Evolutionary conservation across 23 tunicate species (phyloP).

Genomic region (Phallusia fumigata): DNA sequence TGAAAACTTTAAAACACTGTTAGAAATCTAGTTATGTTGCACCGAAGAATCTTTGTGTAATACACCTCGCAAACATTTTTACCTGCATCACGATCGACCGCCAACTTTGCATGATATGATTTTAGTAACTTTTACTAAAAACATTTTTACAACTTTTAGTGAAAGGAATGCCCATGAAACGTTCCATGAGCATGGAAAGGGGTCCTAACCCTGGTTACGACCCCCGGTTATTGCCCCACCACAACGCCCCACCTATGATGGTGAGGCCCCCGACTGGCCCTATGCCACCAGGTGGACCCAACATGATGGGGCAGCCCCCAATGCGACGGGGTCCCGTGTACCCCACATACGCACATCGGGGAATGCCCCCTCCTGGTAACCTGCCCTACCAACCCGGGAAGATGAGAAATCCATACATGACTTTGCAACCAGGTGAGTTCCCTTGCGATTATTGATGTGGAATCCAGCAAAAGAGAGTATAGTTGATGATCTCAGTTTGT

Average conservation of each 20-base stretch:
- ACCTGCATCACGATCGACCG: too few species aligned
- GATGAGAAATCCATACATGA: constrained; percentile 3
- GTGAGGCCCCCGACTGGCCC: background rate
- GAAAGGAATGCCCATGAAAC: constrained; percentile 20
- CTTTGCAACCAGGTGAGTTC: background rate
- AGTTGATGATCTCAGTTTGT: too few species aligned
- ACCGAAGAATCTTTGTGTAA: too few species aligned
- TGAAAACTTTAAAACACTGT: too few species aligned
- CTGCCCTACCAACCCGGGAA: constrained; percentile 14
- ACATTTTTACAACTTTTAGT: background rate
- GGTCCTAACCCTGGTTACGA: constrained; percentile 24
- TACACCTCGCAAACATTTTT: too few species aligned
- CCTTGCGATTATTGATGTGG: too few species aligned
- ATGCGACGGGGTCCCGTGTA: background rate
- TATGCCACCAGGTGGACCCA: background rate
- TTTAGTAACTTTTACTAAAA: too few species aligned
- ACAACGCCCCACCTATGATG: background rate
- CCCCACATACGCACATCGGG: background rate
- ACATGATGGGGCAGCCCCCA: constrained; percentile 5
- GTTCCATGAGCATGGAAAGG: constrained; percentile 52
- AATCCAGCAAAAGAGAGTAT: too few species aligned
- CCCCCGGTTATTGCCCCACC: background rate
- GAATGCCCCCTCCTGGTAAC: constrained; percentile 43
- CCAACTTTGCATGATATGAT: too few species aligned
- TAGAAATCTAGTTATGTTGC: too few species aligned